Percentiles rank a stretch among this genome's conserved stretches.
phyloP scores from a whole-genome alignment of 2,113 vertebrate species.

The Opisthocomus hoazin region DNA sequence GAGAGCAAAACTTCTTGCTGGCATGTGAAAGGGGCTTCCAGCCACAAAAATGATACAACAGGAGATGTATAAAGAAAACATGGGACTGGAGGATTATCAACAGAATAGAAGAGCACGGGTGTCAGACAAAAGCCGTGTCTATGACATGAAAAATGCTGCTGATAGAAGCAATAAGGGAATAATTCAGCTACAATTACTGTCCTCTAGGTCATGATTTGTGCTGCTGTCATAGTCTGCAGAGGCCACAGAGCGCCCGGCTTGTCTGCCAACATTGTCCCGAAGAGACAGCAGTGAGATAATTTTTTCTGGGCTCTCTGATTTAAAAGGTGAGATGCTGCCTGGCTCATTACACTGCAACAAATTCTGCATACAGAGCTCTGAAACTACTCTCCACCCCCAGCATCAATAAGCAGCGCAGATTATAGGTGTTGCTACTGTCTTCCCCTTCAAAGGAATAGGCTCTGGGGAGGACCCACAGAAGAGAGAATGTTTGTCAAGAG shows the following conservation, averaged over 20 bases:
- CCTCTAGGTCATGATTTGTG: not conserved
- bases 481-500: not conserved
- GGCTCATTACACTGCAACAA: not conserved
- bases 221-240: not conserved
- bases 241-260: not conserved
- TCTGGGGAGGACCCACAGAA: not conserved
- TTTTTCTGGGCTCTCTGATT: not conserved
- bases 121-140: not conserved
- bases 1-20: not conserved
- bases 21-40: not conserved
- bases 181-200: not conserved
- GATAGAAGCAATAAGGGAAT: not conserved
- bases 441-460: not conserved
- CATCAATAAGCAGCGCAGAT: not conserved
- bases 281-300: not conserved
- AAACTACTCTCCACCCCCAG: not conserved
- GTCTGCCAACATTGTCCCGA: not conserved
- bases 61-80: not conserved
- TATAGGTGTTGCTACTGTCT: not conserved
- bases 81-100: not conserved
- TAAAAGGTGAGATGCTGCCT: not conserved
- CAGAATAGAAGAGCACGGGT: not conserved
- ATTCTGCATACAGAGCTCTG: not conserved
- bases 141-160: not conserved
- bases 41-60: not conserved